Evolutionary conservation across 2,888 invertebrate genomes (phyloP), one percentile per base, ranked within the genome.

Genomic region (Eueremaeus valkanovi): DNA sequence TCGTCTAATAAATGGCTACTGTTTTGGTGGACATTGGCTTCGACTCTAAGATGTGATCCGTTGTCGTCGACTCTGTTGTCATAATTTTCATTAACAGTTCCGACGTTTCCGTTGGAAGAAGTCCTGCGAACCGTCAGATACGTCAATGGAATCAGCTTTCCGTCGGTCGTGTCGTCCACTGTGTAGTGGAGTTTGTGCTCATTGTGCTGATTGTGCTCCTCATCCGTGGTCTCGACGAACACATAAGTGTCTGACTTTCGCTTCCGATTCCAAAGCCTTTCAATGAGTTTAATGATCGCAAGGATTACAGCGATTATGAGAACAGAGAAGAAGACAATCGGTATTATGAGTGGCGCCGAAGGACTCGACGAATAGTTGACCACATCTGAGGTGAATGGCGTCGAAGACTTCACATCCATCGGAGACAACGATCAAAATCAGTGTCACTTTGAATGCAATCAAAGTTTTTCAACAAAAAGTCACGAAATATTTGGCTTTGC

Each of bases 241-340:
- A 66, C 74, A 74, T 74, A 74, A 49, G 74, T 74, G 61, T 74
- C 74, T 29, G 63, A 63, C 42, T 66, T 63, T 29, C 45, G 58
- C 27, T 74, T 33, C 18, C 63, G 36, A 27, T 63, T 61, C 58
- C 61, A 74, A 11, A 63, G 24, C 42, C 40, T 36, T 33, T 40
- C 13, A n/a, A 74, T 9, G 18, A 74, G 11, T 33, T 74, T 74
- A 29, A 61, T 31, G 0, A 74, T n/a, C 18, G 31, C 5, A 16
- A 61, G 31, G 11, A 74, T 29, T 3, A 74, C 6, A 5, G 74
- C 61, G 1, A 66, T 63, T 24, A 49, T 27, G 8, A 74, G 21
- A 11, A 74, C 74, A 8, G 63, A 16, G 63, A 74, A 74, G 63
- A 74, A 74, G 3, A 66, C 31, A 9, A 74, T 40, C n/a, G 74